Conservation (phyloP, 2,113 vertebrate genomes). For the Pitta sordida region DNA sequence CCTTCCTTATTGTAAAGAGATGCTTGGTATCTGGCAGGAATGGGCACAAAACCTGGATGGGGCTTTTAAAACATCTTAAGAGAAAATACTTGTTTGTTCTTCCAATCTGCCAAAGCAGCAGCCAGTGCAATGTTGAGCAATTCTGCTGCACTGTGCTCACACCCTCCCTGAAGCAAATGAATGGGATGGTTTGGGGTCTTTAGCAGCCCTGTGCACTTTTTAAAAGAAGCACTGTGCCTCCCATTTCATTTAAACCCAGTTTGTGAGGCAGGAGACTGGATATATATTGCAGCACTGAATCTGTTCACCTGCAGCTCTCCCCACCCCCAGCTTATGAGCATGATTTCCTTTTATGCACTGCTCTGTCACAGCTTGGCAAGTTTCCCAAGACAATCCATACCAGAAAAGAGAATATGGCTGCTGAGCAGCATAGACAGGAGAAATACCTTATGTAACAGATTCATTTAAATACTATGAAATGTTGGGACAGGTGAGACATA, state of each 20-base stretch:
- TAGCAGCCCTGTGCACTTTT: neutral
- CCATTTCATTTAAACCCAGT: neutral
- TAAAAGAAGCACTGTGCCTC: neutral
- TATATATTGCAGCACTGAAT: neutral
- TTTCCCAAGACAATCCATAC: conserved; percentile 51
- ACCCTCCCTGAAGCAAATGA: neutral
- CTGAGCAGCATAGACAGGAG: neutral
- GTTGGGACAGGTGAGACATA: neutral
- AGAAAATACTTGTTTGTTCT: neutral
- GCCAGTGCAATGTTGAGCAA: neutral
- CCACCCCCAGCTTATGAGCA: conserved; percentile 20
- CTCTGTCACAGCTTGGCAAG: conserved; percentile 58
- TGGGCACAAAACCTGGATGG: neutral
- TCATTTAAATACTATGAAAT: conserved; percentile 27
- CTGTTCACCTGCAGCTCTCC: conserved; percentile 49
- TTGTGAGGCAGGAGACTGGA: neutral
- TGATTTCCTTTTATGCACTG: conserved; percentile 44
- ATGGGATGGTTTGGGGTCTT: neutral
- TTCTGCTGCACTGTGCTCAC: neutral
- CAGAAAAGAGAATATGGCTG: conserved; percentile 47
- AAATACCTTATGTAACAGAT: conserved; percentile 13
- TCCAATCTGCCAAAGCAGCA: neutral
- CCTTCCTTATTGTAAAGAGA: neutral
- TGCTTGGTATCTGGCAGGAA: neutral
- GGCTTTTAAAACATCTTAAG: neutral